Base-by-base conservation (phyloP, 2,888 invertebrate genomes). In the Lomographa bimaculata region DNA sequence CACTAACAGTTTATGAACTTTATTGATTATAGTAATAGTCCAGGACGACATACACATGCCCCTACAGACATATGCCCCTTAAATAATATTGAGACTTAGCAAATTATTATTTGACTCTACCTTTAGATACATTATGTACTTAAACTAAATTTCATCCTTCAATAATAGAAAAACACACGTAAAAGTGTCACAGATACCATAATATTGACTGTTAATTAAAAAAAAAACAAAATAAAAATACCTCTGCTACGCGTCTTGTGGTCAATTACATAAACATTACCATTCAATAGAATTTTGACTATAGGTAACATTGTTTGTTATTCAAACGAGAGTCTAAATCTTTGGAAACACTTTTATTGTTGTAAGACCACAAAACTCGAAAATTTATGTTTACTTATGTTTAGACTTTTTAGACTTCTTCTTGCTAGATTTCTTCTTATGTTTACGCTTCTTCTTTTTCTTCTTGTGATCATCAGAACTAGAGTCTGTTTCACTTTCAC, bases 321-420 rank as follows among this genome's bases (percentile, higher is more conserved):
- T n/a, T n/a, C n/a, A n/a, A n/a, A n/a, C n/a, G n/a, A n/a, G n/a
- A n/a, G n/a, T n/a, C n/a, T n/a, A n/a, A n/a, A n/a, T n/a, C n/a
- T n/a, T n/a, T n/a, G n/a, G n/a, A n/a, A n/a, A n/a, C n/a, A n/a
- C n/a, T n/a, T n/a, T n/a, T n/a, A n/a, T n/a, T n/a, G n/a, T n/a
- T n/a, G n/a, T n/a, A n/a, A n/a, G n/a, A n/a, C n/a, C n/a, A n/a
- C n/a, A n/a, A n/a, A n/a, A n/a, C n/a, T n/a, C n/a, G n/a, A n/a
- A n/a, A n/a, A n/a, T n/a, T n/a, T n/a, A n/a, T n/a, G n/a, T n/a
- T n/a, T 77, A 86, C 75, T 87, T 87, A 71, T 87, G 85, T 62
- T 87, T 89, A 47, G 92, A 90, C 75, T 94, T 94, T 73, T 94
- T 94, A 17, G 52, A 46, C 81, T 93, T 94, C 72, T 94, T 94